Evolutionary conservation across 2,797 vertebrate genomes (phyloP), one percentile per base, ranked within the genome.

Genomic region (Oophaga sylvatica): DNA sequence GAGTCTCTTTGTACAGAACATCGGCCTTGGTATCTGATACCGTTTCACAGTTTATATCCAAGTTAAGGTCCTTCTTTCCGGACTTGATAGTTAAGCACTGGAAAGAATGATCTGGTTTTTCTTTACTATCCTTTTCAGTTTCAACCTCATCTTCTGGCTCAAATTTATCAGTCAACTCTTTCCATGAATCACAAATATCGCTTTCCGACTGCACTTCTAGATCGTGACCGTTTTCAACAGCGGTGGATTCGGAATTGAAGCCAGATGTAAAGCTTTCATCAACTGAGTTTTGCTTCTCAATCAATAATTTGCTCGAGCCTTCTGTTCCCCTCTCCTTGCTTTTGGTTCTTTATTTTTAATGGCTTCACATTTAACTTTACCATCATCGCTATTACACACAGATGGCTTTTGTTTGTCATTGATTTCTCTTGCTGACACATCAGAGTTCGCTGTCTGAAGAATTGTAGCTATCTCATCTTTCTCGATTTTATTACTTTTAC

Each of bases 401-500:
- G 31, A 17, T 26, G 5, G 67, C 17, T 81, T 85, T 20, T 70
- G 29, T 45, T 85, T 82, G 26, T 5, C 10, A 22, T 65, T 57
- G 48, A 60, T 41, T 62, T 63, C 62, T 71, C 20, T 15, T 3
- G 56, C 29, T 2, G 45, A 56, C 19, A 62, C 3, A 65, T 85
- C 70, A 31, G 53, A 11, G 16, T 20, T 71, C 31, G 73, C 56
- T 9, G 29, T 62, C n/a, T 63, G 70, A 31, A 89, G 73, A 11
- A 89, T 89, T 73, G 84, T 89, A 31, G 80, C 84, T 26, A 89
- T 86, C 73, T 89, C 84, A 16, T 83, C 16, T 73, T 83, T 86
- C 29, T 86, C 88, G 53, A 86, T 89, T 60, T 86, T 89, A 15
- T 53, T 57, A 62, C 80, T 89, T 89, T 86, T 89, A 80, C 88